Base-by-base conservation (phyloP, 92 coral and sea anemone genomes). In the Epizoanthus scotinus region DNA sequence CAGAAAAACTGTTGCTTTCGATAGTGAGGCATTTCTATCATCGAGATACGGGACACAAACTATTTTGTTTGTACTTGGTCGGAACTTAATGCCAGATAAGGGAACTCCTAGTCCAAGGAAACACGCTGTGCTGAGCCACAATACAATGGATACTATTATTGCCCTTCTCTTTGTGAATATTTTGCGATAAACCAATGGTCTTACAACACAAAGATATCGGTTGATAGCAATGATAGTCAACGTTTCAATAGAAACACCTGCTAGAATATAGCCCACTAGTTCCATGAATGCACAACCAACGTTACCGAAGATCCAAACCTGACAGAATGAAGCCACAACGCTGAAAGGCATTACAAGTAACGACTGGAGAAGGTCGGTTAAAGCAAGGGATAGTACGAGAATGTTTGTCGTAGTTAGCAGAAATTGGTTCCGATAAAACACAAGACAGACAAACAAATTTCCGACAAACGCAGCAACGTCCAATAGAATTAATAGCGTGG, bases 251-350 rank as follows among this genome's bases (percentile, higher is more conserved):
- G 77, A 70, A 24, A 70, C 77, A 50, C 77, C 77, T 22, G 77
- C 77, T 25, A 47, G 25, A 70, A 70, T 70, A 50, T 70, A 70
- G 9, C 77, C 60, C 2, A 70, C 2, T 12, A 50, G 49, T 70
- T 70, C 77, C 77, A 70, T 70, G 53, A 70, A 70, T 31, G 49
- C 60, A 13, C 77, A 70, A 6, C 77, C 77, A 14, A 70, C 49
- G 18, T 50, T n/a, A 42, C 77, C 61, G 20, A 70, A 70, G 21
- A 50, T 70, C 77, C 77, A 70, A 7, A 4, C 27, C 77, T 70
- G 77, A 2, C 26, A 22, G 40, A 50, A 1, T 24, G 77, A 70
- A 3, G 59, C 77, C 21, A 28, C 58, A 2, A 49, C 61, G 13
- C 77, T 70, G 40, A 70, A 49, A 3, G 77, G 77, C 60, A 70